phyloP scores from a whole-genome alignment of 2,113 vertebrate genomes.

The Perccottus glenii region DNA sequence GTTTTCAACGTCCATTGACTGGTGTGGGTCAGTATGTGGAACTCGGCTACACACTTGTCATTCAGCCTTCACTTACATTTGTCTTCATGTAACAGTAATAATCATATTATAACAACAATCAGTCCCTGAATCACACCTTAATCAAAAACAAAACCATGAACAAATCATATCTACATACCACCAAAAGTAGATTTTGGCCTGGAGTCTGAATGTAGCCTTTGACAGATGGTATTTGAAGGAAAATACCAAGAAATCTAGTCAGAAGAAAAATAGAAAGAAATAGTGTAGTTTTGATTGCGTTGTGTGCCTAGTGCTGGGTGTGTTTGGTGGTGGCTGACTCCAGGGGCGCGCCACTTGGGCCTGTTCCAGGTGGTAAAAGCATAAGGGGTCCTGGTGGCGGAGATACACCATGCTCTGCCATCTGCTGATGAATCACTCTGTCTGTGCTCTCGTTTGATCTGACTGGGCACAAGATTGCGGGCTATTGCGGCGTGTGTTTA shows the following conservation, averaged over 20 bases:
- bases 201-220: not conserved
- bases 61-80: too few species aligned
- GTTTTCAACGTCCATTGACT: too few species aligned
- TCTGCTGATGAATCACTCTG: conserved; percentile 75
- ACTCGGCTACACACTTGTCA: too few species aligned
- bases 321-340: conserved; percentile 32
- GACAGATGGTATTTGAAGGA: not conserved
- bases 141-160: conserved; percentile 7
- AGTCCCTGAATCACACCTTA: conserved; percentile 36
- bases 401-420: conserved; percentile 64
- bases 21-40: too few species aligned
- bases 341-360: conserved; percentile 48
- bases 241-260: conserved; percentile 1
- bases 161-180: too few species aligned
- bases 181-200: too few species aligned
- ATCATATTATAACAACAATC: too few species aligned
- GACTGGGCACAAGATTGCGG: conserved; percentile 43
- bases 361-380: conserved; percentile 71
- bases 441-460: conserved; percentile 52
- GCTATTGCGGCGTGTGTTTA: conserved; percentile 20
- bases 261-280: not conserved
- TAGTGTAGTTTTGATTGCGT: not conserved
- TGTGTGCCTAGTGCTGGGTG: conserved; percentile 16
- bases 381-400: conserved; percentile 71
- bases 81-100: too few species aligned